Percentiles rank a stretch among this genome's conserved stretches.
These are phyloP conservation scores for Amblyraja radiata DNA, from an alignment of 2,797 vertebrate species.

Conservation along the genomic window DNA sequence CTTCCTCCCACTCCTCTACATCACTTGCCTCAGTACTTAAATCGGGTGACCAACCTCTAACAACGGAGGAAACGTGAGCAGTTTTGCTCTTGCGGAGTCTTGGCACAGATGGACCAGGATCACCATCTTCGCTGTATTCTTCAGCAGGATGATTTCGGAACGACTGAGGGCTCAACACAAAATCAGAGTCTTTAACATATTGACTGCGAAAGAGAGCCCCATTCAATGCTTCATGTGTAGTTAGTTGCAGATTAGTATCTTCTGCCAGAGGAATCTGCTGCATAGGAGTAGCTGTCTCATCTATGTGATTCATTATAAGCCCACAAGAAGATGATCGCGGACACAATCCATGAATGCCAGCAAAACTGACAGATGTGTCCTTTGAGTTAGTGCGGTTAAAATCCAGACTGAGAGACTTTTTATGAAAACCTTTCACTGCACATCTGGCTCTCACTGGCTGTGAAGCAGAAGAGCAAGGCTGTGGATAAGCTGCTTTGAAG, in stretches of 20 bases:
- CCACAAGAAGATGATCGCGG: slow-evolving; percentile 19
- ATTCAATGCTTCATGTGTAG: neutral
- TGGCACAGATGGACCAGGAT: slow-evolving; percentile 16
- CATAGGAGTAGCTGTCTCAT: neutral
- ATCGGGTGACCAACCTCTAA: slow-evolving; percentile 18
- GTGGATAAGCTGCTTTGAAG: slow-evolving; percentile 47
- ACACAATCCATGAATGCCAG: slow-evolving; percentile 42
- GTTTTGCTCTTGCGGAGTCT: neutral
- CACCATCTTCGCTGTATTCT: neutral
- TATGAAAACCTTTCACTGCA: slow-evolving; percentile 55
- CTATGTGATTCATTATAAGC: slow-evolving; percentile 20
- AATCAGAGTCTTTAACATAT: neutral
- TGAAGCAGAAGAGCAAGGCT: slow-evolving; percentile 49
- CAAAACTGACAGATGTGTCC: slow-evolving; percentile 46
- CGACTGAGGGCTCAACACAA: neutral
- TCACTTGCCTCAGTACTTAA: slow-evolving; percentile 27
- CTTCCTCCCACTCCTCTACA: neutral
- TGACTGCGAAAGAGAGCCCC: neutral
- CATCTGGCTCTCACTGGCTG: slow-evolving; percentile 48
- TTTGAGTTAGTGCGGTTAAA: slow-evolving; percentile 50
- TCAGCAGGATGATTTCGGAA: neutral
- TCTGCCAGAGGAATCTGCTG: neutral
- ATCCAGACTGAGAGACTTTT: slow-evolving; percentile 64
- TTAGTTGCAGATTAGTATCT: slow-evolving; percentile 7
- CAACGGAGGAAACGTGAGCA: neutral